These are phyloP conservation scores for Ptychoptera contaminata DNA, from an alignment of 2,888 invertebrate species.

Conservation along the genomic window DNA sequence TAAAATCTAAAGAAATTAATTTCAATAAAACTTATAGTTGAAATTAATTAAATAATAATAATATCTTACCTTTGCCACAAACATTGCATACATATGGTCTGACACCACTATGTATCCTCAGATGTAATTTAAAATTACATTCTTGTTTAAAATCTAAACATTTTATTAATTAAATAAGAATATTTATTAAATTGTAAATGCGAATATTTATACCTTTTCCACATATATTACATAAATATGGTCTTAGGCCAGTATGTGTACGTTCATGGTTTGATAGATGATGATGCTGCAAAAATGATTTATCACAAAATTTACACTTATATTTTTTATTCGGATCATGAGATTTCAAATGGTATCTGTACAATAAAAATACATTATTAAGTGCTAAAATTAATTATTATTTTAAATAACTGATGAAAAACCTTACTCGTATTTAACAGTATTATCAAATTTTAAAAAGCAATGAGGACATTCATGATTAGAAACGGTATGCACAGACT, in stretches of 20 bases:
- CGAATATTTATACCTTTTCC: constrained; percentile 10
- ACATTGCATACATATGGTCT: constrained; percentile 10
- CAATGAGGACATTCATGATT: constrained; percentile 7
- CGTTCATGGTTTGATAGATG: constrained; percentile 11
- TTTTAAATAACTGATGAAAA: too few relatives aligned
- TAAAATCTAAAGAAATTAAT: constrained; percentile 7
- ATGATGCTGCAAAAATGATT: constrained; percentile 11
- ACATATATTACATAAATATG: constrained; percentile 11
- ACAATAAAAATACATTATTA: not conserved
- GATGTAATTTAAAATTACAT: constrained; percentile 10
- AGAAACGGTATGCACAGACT: constrained; percentile 4
- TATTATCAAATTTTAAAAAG: constrained; percentile 6
- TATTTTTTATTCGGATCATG: constrained; percentile 10
- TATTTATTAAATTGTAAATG: too few relatives aligned
- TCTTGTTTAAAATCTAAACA: constrained; percentile 9
- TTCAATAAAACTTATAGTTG: not conserved
- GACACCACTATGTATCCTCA: constrained; percentile 9
- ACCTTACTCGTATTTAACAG: constrained; percentile 5
- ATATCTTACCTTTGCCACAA: constrained; percentile 10
- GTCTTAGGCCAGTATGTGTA: constrained; percentile 9
- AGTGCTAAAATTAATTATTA: not conserved
- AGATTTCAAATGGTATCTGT: constrained; percentile 9
- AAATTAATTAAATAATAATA: not conserved
- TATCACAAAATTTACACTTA: constrained; percentile 11
- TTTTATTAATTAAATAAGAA: too few relatives aligned